Evolutionary conservation across 2,888 invertebrate species (phyloP).

Genomic region (Parnassius orleans): DNA sequence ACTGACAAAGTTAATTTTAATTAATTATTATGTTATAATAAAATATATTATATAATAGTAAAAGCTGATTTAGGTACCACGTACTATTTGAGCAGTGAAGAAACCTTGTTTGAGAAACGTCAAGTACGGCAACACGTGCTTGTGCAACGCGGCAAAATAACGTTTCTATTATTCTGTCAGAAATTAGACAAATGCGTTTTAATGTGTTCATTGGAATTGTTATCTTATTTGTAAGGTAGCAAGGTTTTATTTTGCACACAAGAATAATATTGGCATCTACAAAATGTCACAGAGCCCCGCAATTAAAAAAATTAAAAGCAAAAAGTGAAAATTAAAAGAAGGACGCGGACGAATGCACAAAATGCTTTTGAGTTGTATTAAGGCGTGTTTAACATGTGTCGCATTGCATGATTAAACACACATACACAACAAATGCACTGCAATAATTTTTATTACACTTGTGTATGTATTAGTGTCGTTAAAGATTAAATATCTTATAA

Average conservation of each 20-base stretch:
- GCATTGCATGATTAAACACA: constrained; percentile 45
- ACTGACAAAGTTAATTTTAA: no score
- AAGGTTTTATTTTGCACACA: constrained; percentile 10
- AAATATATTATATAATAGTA: no score
- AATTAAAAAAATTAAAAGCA: constrained; percentile 49
- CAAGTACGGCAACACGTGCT: no score
- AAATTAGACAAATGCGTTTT: constrained; percentile 2
- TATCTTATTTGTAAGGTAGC: background rate
- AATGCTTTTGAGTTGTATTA: constrained; percentile 48
- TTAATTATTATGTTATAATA: no score
- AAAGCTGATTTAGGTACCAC: no score
- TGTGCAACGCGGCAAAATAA: no score
- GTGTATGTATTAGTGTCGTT: constrained; percentile 29
- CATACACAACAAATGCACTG: constrained; percentile 31
- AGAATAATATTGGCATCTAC: constrained; percentile 31
- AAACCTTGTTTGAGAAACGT: no score
- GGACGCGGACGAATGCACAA: constrained; percentile 27
- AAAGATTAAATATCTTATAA: constrained; percentile 21
- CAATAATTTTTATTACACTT: constrained; percentile 38
- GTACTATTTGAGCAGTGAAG: no score
- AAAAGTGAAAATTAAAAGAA: constrained; percentile 35
- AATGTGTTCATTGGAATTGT: background rate
- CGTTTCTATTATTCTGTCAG: no score
- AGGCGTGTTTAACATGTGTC: constrained; percentile 50
- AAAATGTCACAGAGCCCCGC: constrained; percentile 35